Conservation (phyloP, 2,888 invertebrate genomes). For the Alviniconcha strummeri region DNA sequence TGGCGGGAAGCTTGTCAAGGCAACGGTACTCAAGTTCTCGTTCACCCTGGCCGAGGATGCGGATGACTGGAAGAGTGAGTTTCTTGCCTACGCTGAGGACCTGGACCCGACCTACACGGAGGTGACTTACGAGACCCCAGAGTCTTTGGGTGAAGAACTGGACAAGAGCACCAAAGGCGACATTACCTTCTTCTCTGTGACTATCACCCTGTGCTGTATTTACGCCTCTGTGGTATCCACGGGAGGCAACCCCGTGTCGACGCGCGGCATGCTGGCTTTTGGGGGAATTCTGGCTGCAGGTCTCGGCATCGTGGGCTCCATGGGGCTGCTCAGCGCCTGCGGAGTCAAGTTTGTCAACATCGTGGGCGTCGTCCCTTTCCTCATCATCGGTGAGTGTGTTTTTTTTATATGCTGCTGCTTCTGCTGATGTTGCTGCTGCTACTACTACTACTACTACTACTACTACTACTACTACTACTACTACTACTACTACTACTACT, state of each 20-base stretch:
- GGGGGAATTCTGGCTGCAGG: conserved; percentile 53
- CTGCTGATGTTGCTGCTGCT: too few relatives aligned
- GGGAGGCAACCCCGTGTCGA: conserved; percentile 50
- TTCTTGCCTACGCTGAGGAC: conserved; percentile 24
- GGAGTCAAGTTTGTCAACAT: conserved; percentile 55
- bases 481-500: too few relatives aligned
- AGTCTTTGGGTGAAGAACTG: conserved; percentile 51
- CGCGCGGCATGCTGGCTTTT: conserved; percentile 46
- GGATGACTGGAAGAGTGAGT: conserved; percentile 16
- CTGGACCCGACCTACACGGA: conserved; percentile 20
- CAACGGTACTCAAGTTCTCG: conserved; percentile 25
- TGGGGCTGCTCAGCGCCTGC: conserved; percentile 50
- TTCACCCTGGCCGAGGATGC: too few relatives aligned
- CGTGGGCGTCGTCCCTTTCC: conserved; percentile 60
- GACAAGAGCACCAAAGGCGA: conserved; percentile 44
- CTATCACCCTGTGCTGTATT: conserved; percentile 40
- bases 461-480: too few relatives aligned
- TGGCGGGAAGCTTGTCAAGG: conserved; percentile 22
- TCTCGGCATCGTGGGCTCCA: conserved; percentile 52
- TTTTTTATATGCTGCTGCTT: conserved; percentile 67
- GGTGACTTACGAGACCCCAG: conserved; percentile 39
- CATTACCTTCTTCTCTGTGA: conserved; percentile 36
- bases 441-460: too few relatives aligned
- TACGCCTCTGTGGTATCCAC: conserved; percentile 41
- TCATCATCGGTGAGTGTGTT: conserved; percentile 54